Evolutionary conservation across 2,797 vertebrate species (phyloP).

Genomic region (Pangasius larnaudii): DNA sequence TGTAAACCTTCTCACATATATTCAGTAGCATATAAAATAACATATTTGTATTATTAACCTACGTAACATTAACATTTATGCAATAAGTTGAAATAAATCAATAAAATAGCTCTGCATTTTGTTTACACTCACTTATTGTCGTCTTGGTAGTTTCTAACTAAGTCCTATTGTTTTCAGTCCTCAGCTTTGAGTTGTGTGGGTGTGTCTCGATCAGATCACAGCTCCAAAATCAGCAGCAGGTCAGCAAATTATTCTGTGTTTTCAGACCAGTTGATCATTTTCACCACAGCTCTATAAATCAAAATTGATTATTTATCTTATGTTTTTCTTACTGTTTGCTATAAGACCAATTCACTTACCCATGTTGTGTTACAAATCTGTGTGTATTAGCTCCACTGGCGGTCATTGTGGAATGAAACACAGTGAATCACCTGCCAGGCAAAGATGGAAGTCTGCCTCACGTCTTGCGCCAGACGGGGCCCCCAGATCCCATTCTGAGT

Average conservation of each 20-base stretch:
- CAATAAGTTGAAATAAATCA: not conserved
- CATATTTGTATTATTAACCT: not conserved
- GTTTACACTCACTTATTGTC: not conserved
- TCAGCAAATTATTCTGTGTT: constrained; percentile 39
- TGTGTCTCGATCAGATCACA: constrained; percentile 63
- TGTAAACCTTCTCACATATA: not conserved
- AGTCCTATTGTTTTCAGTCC: constrained; percentile 56
- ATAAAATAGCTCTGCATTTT: not conserved
- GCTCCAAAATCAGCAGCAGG: constrained; percentile 67
- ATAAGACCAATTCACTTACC: not conserved
- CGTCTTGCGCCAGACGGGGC: constrained; percentile 58
- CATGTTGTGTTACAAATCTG: not conserved
- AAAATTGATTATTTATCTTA: not conserved
- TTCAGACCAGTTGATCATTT: not conserved
- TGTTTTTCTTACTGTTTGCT: not conserved
- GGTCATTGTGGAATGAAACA: constrained; percentile 57
- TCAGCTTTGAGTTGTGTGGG: constrained; percentile 69
- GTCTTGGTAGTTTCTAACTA: constrained; percentile 9
- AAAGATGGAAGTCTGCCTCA: constrained; percentile 72
- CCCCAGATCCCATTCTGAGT: constrained; percentile 42
- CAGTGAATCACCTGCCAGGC: constrained; percentile 56
- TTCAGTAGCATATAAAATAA: not conserved
- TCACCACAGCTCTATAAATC: not conserved
- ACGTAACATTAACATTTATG: not conserved
- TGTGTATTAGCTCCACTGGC: constrained; percentile 54